These are phyloP conservation scores for Invenusta paracnida DNA, from an alignment of 2,888 invertebrate species.

Conservation along the genomic window DNA sequence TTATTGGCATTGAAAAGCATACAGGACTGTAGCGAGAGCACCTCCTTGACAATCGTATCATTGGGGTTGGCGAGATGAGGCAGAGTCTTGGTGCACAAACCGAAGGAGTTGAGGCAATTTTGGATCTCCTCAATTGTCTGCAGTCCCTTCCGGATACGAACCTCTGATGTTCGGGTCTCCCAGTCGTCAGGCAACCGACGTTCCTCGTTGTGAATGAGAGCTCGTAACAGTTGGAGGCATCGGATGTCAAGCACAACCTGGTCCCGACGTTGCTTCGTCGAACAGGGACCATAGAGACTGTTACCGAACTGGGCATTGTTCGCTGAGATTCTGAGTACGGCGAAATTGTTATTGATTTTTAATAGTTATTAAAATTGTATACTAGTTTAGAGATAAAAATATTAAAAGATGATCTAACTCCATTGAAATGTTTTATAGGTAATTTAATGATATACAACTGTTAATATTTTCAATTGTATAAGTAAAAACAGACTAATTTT, in stretches of 20 bases:
- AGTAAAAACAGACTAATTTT: no score
- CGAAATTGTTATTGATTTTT: no score
- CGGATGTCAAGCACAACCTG: slow-evolving; percentile 50
- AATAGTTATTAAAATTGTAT: no score
- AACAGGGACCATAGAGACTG: not conserved
- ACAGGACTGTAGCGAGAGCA: slow-evolving; percentile 49
- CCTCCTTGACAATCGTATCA: slow-evolving; percentile 50
- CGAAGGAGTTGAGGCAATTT: slow-evolving; percentile 39
- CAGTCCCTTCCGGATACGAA: slow-evolving; percentile 38
- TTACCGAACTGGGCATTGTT: slow-evolving; percentile 20
- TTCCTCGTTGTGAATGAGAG: slow-evolving; percentile 53
- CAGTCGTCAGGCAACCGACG: slow-evolving; percentile 50
- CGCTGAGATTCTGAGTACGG: slow-evolving; percentile 36
- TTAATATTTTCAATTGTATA: no score
- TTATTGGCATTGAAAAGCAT: slow-evolving; percentile 52
- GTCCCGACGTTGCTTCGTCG: slow-evolving; percentile 44
- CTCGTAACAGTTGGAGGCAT: slow-evolving; percentile 51
- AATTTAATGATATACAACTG: no score
- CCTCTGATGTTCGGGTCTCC: slow-evolving; percentile 46
- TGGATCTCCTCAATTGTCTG: slow-evolving; percentile 42
- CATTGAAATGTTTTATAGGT: no score
- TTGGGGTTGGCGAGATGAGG: slow-evolving; percentile 50
- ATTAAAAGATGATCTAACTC: no score
- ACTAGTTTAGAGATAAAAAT: no score
- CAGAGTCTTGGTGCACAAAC: slow-evolving; percentile 47